A percentile compares a stretch with the other conserved stretches of the same genome.
phyloP scores from a whole-genome alignment of 2,797 vertebrate species.

The Chrysocyon brachyurus region DNA sequence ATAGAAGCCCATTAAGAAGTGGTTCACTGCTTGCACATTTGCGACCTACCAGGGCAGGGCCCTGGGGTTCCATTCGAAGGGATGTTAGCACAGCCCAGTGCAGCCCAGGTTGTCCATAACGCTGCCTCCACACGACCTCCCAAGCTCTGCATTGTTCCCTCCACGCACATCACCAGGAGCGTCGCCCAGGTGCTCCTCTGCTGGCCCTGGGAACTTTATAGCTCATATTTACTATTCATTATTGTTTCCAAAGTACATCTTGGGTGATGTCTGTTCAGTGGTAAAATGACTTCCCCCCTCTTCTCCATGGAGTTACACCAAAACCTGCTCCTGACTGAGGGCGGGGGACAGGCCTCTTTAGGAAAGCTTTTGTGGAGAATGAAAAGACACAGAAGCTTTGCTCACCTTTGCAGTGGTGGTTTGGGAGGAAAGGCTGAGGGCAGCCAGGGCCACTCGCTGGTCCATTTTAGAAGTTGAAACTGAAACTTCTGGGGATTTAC shows the following conservation, averaged over 20 bases:
- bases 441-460: neutral
- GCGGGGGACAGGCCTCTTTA: neutral
- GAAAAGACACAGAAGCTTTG: neutral
- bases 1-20: slow-evolving; percentile 61
- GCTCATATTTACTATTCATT: slow-evolving; percentile 68
- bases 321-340: neutral
- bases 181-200: neutral
- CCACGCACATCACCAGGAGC: accelerated
- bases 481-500: slow-evolving; percentile 87
- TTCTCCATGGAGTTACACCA: neutral
- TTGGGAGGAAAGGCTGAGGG: neutral
- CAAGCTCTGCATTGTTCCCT: neutral
- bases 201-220: slow-evolving; percentile 55
- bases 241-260: slow-evolving; percentile 66
- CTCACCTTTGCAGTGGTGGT: neutral
- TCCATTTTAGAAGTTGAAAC: slow-evolving; percentile 84
- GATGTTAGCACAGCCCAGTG: neutral
- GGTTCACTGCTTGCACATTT: slow-evolving; percentile 33
- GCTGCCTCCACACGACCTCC: neutral
- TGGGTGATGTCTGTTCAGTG: neutral
- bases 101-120: neutral
- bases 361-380: neutral
- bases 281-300: neutral
- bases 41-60: slow-evolving; percentile 43
- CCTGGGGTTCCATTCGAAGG: neutral